Conservation (phyloP, 2,797 vertebrate species). For the Avahi laniger region DNA sequence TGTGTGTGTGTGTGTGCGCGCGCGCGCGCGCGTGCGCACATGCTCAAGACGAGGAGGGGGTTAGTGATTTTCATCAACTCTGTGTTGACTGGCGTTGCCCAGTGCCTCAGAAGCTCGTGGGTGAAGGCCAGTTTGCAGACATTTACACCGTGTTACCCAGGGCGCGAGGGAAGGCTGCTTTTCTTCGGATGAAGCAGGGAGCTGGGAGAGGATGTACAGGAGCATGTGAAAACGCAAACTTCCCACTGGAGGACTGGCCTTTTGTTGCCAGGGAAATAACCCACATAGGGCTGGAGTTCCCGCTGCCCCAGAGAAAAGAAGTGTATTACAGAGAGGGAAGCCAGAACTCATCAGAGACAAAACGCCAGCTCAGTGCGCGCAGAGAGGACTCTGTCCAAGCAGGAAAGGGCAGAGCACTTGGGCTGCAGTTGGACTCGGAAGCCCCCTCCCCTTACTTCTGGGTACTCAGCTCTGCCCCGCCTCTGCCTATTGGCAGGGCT, state of each 20-base stretch:
- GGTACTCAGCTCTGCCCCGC: not conserved
- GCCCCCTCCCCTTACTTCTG: not conserved
- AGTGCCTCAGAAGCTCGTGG: not conserved
- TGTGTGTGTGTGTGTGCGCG: not conserved
- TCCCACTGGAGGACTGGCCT: not conserved
- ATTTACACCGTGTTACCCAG: not conserved
- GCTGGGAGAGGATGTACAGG: not conserved
- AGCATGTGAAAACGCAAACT: not conserved
- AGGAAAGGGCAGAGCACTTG: not conserved
- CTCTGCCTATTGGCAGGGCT: not conserved
- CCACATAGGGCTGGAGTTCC: not conserved
- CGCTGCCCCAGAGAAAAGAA: not conserved
- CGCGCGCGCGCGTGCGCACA: too few species aligned
- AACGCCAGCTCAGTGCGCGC: accelerated
- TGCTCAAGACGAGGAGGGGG: not conserved
- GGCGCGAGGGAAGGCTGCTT: not conserved
- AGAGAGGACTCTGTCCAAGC: not conserved
- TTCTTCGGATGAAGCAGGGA: not conserved
- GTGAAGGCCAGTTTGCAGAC: not conserved
- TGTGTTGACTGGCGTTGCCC: not conserved
- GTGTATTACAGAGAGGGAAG: not conserved
- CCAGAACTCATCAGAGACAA: not conserved
- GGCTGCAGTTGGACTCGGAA: not conserved
- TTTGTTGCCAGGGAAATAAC: not conserved
- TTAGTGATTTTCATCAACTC: not conserved